phyloP scores from a whole-genome alignment of 2,113 vertebrate genomes.

The Cnemophilus loriae region DNA sequence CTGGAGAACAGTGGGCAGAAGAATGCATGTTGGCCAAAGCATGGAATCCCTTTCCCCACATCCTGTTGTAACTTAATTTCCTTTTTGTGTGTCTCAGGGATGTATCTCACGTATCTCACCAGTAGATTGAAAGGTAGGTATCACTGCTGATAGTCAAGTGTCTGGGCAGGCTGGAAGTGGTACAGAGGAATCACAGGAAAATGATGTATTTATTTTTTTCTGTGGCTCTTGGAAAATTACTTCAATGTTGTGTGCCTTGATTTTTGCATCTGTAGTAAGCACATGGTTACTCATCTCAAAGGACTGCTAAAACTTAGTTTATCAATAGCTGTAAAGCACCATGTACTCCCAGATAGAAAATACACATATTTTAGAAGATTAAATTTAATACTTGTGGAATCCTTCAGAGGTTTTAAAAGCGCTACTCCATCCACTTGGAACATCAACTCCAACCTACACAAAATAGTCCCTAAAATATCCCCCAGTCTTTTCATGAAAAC shows the following conservation, averaged over 20 bases:
- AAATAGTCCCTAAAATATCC: neutral
- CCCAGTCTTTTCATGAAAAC: neutral
- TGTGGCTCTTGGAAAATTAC: neutral
- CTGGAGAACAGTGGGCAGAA: neutral
- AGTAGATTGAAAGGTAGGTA: neutral
- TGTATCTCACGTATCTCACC: neutral
- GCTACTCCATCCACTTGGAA: neutral
- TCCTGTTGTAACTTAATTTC: neutral
- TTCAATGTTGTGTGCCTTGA: neutral
- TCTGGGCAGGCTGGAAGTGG: neutral
- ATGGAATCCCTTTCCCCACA: accelerated
- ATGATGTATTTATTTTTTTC: neutral
- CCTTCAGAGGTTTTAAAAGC: neutral
- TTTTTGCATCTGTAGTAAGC: neutral
- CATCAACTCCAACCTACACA: neutral
- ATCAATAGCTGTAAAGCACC: neutral
- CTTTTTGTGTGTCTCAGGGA: neutral
- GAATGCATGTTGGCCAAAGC: neutral
- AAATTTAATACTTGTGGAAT: neutral
- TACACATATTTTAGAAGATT: neutral
- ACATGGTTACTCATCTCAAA: neutral
- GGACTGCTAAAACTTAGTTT: neutral
- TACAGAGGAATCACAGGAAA: neutral
- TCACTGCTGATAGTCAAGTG: neutral
- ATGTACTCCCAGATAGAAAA: neutral